phyloP scores from a whole-genome alignment of 1,140 invertebrate genomes.

The Bradynema listronoti region DNA sequence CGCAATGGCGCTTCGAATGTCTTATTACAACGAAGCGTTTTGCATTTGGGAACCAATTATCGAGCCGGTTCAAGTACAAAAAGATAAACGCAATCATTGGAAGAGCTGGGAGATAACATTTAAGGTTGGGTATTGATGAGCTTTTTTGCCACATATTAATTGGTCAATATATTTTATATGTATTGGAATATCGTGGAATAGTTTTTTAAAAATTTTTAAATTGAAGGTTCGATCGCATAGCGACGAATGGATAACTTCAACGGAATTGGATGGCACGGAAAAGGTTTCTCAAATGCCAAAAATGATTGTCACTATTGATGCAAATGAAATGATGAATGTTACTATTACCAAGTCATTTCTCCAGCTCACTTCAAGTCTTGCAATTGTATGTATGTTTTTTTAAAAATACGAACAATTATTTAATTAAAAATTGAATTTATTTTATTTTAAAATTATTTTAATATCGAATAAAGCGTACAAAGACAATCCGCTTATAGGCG shows the following conservation, averaged over 20 bases:
- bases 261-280: background rate
- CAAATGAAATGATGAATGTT: conserved; percentile 60
- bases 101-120: conserved; percentile 75
- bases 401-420: background rate
- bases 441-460: background rate
- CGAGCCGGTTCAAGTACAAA: conserved; percentile 68
- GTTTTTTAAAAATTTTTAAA: too few relatives aligned
- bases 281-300: conserved; percentile 41
- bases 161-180: too few relatives aligned
- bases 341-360: conserved; percentile 80
- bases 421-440: background rate
- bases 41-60: conserved; percentile 93
- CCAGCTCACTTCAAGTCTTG: conserved; percentile 65
- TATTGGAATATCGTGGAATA: too few relatives aligned
- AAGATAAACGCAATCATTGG: conserved; percentile 64
- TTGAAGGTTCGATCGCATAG: conserved; percentile 65
- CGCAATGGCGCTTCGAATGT: conserved; percentile 71
- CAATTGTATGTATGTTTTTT: conserved; percentile 58
- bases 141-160: too few relatives aligned
- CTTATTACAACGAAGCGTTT: conserved; percentile 83
- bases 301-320: conserved; percentile 58
- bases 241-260: conserved; percentile 24
- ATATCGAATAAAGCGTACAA: too few relatives aligned
- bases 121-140: too few relatives aligned
- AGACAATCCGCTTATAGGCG: too few relatives aligned